These are phyloP conservation scores for Unio pictorum DNA, from an alignment of 2,888 invertebrate species.

Conservation along the genomic window DNA sequence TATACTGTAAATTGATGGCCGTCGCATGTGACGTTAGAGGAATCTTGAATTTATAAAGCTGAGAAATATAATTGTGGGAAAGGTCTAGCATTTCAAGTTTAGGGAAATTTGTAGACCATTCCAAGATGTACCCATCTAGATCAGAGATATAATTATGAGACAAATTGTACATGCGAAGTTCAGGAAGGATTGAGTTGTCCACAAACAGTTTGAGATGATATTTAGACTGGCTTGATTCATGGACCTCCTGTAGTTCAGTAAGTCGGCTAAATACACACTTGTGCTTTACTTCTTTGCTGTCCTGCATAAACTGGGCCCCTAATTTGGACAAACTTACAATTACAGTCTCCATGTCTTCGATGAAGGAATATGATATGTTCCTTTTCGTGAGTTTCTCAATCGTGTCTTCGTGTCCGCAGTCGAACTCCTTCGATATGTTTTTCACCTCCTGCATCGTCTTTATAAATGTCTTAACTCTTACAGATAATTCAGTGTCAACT, in stretches of 20 bases:
- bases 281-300: conserved; percentile 20
- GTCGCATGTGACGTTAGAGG: conserved; percentile 23
- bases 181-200: conserved; percentile 35
- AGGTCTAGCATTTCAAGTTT: conserved; percentile 47
- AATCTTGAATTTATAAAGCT: conserved; percentile 32
- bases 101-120: conserved; percentile 47
- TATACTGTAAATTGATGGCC: conserved; percentile 36
- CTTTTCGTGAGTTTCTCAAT: conserved; percentile 20
- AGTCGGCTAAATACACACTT: conserved; percentile 37
- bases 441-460: conserved; percentile 12
- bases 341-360: conserved; percentile 4
- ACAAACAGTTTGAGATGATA: conserved; percentile 40
- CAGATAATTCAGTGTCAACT: conserved; percentile 11
- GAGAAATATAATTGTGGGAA: conserved; percentile 45
- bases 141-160: conserved; percentile 31
- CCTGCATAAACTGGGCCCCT: conserved; percentile 25
- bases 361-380: conserved; percentile 29
- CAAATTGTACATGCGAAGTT: conserved; percentile 32
- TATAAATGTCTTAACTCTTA: conserved; percentile 15
- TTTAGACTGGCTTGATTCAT: conserved; percentile 23
- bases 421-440: conserved; percentile 23
- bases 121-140: conserved; percentile 29
- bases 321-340: conserved; percentile 6
- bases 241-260: conserved; percentile 38
- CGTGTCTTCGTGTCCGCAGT: conserved; percentile 39